These are phyloP conservation scores for Bucorvus abyssinicus DNA, from an alignment of 2,797 vertebrate species.

Conservation along the genomic window DNA sequence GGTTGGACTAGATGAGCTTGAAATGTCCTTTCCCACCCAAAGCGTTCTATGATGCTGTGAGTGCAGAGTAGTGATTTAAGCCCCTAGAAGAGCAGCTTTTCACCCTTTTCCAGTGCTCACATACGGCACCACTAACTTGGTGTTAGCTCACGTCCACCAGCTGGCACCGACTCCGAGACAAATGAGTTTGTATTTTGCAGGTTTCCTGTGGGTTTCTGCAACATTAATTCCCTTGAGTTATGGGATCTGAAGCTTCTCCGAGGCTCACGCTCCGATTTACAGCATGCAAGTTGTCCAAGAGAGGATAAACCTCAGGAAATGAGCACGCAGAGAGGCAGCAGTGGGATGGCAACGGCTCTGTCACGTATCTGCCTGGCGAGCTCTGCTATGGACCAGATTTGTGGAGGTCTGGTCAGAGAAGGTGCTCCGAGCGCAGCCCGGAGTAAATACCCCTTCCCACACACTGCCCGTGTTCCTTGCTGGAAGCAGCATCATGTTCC, in stretches of 20 bases:
- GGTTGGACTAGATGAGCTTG: background rate
- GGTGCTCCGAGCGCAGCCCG: background rate
- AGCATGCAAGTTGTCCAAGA: background rate
- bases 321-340: rapidly evolving
- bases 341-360: background rate
- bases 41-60: background rate
- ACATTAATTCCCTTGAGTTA: background rate
- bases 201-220: background rate
- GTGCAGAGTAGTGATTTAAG: too few relatives aligned
- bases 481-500: background rate
- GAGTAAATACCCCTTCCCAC: background rate
- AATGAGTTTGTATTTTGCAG: background rate
- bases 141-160: background rate
- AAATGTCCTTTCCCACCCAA: background rate
- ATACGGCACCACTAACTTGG: rapidly evolving
- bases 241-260: background rate
- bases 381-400: background rate
- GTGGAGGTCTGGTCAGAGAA: background rate
- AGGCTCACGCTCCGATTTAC: background rate
- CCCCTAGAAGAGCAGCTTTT: background rate
- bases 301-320: background rate
- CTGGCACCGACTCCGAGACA: background rate
- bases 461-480: background rate
- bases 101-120: background rate
- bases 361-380: rapidly evolving